phyloP scores from a whole-genome alignment of 2,113 vertebrate species.

The Nycticryphes semicollaris region DNA sequence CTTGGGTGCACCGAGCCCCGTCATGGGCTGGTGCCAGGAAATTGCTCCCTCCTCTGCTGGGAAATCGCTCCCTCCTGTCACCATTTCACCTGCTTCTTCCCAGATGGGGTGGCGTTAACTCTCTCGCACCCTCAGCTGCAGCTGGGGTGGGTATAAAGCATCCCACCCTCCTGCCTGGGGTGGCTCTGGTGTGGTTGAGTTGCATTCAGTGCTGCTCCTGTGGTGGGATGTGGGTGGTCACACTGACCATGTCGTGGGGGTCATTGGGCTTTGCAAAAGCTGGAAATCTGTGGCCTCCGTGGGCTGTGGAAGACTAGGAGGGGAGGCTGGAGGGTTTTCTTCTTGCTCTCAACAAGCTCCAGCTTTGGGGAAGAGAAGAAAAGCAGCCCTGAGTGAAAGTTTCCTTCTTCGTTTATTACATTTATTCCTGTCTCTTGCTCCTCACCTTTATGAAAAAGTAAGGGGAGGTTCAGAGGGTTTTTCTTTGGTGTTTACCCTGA shows the following conservation, averaged over 20 bases:
- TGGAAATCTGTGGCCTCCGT: background rate
- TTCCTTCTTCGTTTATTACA: fast-evolving
- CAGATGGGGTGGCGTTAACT: background rate
- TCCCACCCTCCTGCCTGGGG: no score
- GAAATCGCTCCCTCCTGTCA: background rate
- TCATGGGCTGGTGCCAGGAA: background rate
- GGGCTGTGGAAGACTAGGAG: background rate
- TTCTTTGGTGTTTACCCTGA: background rate
- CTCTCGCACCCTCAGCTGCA: background rate
- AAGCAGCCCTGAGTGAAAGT: background rate
- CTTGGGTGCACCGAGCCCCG: background rate
- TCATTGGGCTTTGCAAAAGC: background rate
- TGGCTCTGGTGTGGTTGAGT: background rate
- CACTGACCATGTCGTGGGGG: fast-evolving
- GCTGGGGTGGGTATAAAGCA: background rate
- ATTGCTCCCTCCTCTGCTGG: background rate
- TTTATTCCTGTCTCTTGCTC: background rate
- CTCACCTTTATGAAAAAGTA: background rate
- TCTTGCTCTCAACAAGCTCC: background rate
- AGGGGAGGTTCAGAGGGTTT: background rate
- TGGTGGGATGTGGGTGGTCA: background rate
- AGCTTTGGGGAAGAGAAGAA: background rate
- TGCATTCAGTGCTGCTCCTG: background rate
- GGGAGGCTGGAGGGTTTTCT: background rate
- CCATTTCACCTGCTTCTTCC: background rate